Percentiles rank a stretch among this genome's conserved stretches.
Conservation (phyloP, 2,113 vertebrate species). For the Tachycineta bicolor region DNA sequence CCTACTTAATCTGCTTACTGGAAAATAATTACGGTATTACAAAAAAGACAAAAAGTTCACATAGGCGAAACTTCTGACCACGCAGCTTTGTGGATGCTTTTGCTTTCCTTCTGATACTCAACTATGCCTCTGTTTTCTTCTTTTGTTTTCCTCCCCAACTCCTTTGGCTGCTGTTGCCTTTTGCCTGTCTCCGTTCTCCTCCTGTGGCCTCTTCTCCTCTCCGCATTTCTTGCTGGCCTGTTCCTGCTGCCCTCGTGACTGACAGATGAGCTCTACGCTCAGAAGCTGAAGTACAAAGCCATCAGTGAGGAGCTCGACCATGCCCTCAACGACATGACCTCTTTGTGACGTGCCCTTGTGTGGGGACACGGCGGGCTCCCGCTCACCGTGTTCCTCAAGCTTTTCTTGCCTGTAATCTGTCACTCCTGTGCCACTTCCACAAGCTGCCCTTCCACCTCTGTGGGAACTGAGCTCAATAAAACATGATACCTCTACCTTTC, state of each 20-base stretch:
- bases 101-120: background rate
- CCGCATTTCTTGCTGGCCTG: constrained; percentile 1
- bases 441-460: background rate
- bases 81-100: background rate
- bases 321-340: constrained; percentile 89
- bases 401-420: background rate
- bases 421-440: background rate
- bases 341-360: constrained; percentile 69
- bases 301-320: constrained; percentile 90
- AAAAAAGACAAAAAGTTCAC: background rate
- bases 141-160: constrained; percentile 20
- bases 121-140: constrained; percentile 47
- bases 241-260: constrained; percentile 2
- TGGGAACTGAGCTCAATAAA: constrained; percentile 60
- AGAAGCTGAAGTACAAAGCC: constrained; percentile 92
- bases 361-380: background rate
- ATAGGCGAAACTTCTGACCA: background rate
- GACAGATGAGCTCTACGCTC: constrained; percentile 88
- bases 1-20: background rate
- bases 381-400: background rate
- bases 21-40: background rate
- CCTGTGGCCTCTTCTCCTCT: background rate
- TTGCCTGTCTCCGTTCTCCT: background rate
- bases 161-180: constrained; percentile 61
- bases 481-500: background rate